These are phyloP conservation scores for Lasioglossum leucozonium DNA, from an alignment of 2,888 invertebrate species.

Conservation along the genomic window DNA sequence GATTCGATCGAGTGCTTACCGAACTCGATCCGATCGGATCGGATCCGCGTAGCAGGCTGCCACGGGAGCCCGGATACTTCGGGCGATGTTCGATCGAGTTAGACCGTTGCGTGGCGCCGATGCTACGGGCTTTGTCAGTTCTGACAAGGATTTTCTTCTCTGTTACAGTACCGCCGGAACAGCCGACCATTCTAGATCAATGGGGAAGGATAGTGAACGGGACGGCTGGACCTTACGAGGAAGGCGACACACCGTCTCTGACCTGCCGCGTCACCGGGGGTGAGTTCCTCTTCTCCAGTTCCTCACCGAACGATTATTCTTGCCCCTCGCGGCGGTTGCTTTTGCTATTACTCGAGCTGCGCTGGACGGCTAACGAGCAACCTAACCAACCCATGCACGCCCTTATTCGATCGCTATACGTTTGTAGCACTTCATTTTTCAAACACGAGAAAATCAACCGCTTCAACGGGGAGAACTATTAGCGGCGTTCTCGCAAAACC, in stretches of 20 bases:
- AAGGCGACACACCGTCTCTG: constrained; percentile 93
- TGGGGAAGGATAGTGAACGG: constrained; percentile 93
- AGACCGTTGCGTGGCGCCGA: neutral
- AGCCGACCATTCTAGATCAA: constrained; percentile 93
- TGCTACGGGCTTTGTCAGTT: neutral
- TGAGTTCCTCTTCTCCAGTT: constrained; percentile 84
- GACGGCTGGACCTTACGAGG: constrained; percentile 93
- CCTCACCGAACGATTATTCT: constrained; percentile 12
- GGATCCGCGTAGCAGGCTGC: neutral
- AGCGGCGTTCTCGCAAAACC: neutral
- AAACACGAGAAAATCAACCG: neutral
- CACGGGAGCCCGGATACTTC: neutral
- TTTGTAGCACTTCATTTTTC: neutral
- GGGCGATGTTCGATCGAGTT: constrained; percentile 19
- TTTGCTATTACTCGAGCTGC: neutral
- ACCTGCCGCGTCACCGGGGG: constrained; percentile 95
- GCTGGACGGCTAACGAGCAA: neutral
- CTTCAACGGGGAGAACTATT: neutral
- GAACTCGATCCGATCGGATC: neutral
- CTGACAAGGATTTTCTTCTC: constrained; percentile 17
- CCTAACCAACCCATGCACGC: neutral
- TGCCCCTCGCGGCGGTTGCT: neutral
- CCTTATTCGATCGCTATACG: neutral
- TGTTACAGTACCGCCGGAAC: constrained; percentile 94
- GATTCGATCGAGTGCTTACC: neutral